A percentile compares a stretch with the other conserved stretches of the same genome.
phyloP scores from a whole-genome alignment of 2,797 vertebrate genomes.

The Parotocinclus haroldoi region DNA sequence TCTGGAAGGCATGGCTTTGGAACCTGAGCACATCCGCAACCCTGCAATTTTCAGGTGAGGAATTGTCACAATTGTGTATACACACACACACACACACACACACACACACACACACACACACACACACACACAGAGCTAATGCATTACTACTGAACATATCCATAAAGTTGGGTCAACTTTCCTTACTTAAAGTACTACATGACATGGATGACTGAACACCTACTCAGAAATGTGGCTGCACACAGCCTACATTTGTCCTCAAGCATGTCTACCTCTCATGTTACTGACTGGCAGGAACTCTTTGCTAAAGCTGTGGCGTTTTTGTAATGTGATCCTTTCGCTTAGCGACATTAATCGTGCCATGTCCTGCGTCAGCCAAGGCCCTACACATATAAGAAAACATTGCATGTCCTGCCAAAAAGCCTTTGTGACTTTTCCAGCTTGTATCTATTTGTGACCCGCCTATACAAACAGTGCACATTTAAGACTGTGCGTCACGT shows the following conservation, averaged over 20 bases:
- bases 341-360: not conserved
- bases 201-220: no score
- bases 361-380: not conserved
- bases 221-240: no score
- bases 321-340: conserved; percentile 19
- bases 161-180: no score
- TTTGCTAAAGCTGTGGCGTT: conserved; percentile 1
- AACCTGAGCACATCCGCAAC: conserved; percentile 87
- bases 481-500: no score
- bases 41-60: conserved; percentile 83
- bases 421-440: conserved; percentile 11
- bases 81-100: not conserved
- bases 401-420: conserved; percentile 19
- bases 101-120: no score
- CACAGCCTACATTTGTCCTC: not conserved
- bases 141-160: no score
- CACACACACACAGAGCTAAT: no score
- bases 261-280: not conserved
- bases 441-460: conserved; percentile 19
- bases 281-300: conserved; percentile 2
- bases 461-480: not conserved
- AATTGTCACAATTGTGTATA: not conserved
- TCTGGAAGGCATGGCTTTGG: conserved; percentile 87
- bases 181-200: no score
- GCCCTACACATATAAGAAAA: conserved; percentile 14